Conservation (phyloP, 2,888 invertebrate species). For the Calameuta idolon region DNA sequence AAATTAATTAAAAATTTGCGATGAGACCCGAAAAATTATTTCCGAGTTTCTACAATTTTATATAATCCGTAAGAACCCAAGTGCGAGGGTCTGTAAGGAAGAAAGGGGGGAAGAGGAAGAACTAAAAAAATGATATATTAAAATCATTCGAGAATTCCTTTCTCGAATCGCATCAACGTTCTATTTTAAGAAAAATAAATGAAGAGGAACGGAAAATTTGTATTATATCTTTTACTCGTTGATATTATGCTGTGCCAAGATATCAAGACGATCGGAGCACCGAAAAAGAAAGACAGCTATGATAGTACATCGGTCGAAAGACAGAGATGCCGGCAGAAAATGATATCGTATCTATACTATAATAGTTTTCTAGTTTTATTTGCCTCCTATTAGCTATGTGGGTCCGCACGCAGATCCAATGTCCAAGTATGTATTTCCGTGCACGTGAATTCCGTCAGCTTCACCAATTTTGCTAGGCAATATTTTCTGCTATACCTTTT, state of each 20-base stretch:
- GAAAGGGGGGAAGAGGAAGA: not conserved
- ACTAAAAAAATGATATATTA: not conserved
- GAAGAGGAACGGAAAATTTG: not conserved
- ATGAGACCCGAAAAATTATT: not conserved
- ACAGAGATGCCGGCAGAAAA: not conserved
- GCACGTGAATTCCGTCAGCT: too few species aligned
- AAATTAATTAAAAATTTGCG: not conserved
- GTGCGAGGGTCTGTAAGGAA: not conserved
- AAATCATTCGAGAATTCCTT: not conserved
- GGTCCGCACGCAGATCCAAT: too few species aligned
- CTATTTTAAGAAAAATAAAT: not conserved
- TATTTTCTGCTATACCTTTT: too few species aligned
- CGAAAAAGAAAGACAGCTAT: not conserved
- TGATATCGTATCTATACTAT: not conserved
- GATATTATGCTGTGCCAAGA: not conserved
- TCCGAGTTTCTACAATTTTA: not conserved
- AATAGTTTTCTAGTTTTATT: not conserved
- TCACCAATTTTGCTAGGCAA: too few species aligned
- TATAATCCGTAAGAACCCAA: not conserved
- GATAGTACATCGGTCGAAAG: not conserved
- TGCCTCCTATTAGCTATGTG: not conserved
- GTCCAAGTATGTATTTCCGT: too few species aligned
- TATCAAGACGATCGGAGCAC: not conserved
- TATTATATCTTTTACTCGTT: not conserved
- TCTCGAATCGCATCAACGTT: not conserved